These are phyloP conservation scores for Polypterus bichir DNA, from an alignment of 2,113 vertebrate species.

Conservation along the genomic window DNA sequence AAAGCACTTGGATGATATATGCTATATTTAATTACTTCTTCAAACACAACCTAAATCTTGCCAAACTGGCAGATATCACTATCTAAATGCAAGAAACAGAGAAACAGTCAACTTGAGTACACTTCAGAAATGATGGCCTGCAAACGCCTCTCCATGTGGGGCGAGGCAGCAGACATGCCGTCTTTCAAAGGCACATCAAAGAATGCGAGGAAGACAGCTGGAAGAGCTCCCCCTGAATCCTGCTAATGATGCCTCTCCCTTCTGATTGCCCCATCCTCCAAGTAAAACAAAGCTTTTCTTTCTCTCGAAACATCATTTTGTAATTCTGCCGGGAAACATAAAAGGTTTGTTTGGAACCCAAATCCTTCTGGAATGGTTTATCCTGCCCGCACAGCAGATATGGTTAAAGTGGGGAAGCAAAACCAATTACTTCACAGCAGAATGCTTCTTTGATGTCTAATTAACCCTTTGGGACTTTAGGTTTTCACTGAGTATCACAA, in stretches of 20 bases:
- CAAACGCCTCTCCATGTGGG: too few species aligned
- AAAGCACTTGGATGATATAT: too few species aligned
- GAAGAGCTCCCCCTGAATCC: neutral
- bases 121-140: too few species aligned
- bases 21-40: too few species aligned
- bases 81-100: too few species aligned
- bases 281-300: constrained; percentile 2
- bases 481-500: neutral
- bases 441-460: constrained; percentile 5
- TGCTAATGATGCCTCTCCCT: neutral
- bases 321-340: constrained; percentile 1
- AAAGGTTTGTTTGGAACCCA: neutral
- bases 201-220: neutral
- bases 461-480: constrained; percentile 3
- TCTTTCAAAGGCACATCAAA: neutral
- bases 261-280: neutral
- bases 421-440: neutral
- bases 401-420: constrained; percentile 1
- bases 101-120: too few species aligned
- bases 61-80: too few species aligned
- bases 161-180: too few species aligned
- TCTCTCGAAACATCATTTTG: constrained; percentile 3
- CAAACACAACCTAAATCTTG: too few species aligned
- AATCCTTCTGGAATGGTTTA: constrained; percentile 6
- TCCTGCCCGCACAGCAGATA: constrained; percentile 2